Conservation (phyloP, 2,113 vertebrate genomes). For the Stercorarius parasiticus region DNA sequence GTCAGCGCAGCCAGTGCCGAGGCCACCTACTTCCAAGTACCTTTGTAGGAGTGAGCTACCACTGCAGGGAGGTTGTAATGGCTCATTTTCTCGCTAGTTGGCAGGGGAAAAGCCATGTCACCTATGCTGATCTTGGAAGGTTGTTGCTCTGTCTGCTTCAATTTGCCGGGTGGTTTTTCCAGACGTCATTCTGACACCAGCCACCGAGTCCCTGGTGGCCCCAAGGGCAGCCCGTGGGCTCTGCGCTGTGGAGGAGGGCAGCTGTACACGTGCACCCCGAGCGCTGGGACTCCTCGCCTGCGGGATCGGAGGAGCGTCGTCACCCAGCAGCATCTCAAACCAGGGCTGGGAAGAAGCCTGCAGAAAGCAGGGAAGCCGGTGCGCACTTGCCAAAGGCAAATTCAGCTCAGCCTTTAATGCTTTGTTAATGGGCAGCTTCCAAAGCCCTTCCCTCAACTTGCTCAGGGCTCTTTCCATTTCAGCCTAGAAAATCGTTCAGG, state of each 20-base stretch:
- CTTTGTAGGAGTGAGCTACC: not conserved
- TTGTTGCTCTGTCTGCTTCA: not conserved
- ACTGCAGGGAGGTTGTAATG: not conserved
- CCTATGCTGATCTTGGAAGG: not conserved
- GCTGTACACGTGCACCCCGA: accelerated
- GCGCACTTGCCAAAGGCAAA: not conserved
- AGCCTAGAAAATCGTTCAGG: not conserved
- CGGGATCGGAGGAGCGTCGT: accelerated
- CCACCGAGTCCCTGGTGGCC: not conserved
- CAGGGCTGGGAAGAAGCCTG: not conserved
- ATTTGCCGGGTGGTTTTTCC: not conserved
- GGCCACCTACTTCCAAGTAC: not conserved
- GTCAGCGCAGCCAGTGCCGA: not conserved
- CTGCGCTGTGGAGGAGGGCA: accelerated
- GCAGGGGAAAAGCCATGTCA: not conserved
- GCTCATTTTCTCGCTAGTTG: not conserved
- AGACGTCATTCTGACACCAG: not conserved
- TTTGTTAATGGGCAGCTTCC: not conserved
- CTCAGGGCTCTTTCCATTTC: not conserved
- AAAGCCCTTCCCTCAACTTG: not conserved
- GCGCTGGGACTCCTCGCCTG: not conserved
- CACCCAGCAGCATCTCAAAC: not conserved
- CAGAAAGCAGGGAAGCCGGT: not conserved
- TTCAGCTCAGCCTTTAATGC: not conserved
- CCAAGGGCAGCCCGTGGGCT: not conserved